Percentiles rank a stretch among this genome's conserved stretches.
Conservation (phyloP, 2,113 vertebrate genomes). For the Grammomys dolichurus region DNA sequence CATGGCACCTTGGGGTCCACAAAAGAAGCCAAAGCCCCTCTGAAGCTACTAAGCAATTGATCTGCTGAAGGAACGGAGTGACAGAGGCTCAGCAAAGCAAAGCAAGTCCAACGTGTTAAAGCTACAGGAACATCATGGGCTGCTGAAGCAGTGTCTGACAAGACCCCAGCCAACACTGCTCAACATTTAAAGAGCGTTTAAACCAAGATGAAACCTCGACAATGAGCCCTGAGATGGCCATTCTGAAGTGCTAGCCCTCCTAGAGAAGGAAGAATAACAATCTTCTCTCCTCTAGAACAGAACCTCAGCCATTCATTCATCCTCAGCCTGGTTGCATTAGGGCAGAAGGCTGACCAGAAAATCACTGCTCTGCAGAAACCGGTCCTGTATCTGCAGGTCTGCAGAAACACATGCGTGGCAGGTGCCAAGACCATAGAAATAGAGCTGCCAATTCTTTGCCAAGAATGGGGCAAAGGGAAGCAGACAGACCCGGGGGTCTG, state of each 20-base stretch:
- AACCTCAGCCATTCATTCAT: not conserved
- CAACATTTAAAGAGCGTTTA: not conserved
- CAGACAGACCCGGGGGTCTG: not conserved
- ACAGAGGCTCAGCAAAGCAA: not conserved
- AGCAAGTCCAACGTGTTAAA: not conserved
- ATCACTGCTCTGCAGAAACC: not conserved
- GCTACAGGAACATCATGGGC: not conserved
- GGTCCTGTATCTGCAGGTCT: not conserved
- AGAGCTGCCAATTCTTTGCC: not conserved
- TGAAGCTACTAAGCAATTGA: not conserved
- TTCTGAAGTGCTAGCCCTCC: not conserved
- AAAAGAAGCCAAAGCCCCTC: not conserved
- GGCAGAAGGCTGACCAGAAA: not conserved
- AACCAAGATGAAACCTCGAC: not conserved
- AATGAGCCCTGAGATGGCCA: not conserved
- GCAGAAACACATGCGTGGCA: not conserved
- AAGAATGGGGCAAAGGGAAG: not conserved
- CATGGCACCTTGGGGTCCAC: not conserved
- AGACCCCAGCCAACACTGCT: not conserved
- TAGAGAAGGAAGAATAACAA: not conserved
- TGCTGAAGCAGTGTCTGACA: not conserved
- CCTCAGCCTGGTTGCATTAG: not conserved
- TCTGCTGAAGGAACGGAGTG: not conserved
- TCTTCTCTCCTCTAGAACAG: not conserved
- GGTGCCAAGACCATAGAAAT: not conserved